These are phyloP conservation scores for Nomada fucata DNA, from an alignment of 2,888 invertebrate genomes.

Conservation along the genomic window DNA sequence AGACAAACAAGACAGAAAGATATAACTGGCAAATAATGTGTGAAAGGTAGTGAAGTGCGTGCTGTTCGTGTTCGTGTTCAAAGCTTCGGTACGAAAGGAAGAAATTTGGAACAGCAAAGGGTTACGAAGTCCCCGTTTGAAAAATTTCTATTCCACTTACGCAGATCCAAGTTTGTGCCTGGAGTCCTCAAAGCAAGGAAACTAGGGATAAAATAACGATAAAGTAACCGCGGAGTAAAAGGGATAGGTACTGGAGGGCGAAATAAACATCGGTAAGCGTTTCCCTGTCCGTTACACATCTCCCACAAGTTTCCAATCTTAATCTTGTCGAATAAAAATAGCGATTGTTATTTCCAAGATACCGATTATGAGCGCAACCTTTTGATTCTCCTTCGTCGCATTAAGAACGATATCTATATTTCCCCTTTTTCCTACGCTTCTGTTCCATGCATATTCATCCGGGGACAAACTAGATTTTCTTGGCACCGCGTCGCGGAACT, in stretches of 20 bases:
- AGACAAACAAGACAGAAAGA: no score
- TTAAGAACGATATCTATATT: slow-evolving; percentile 40
- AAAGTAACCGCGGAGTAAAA: slow-evolving; percentile 29
- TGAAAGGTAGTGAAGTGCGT: not conserved
- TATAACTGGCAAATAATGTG: not conserved
- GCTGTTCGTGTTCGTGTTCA: not conserved
- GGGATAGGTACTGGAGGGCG: not conserved
- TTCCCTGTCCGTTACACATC: slow-evolving; percentile 57
- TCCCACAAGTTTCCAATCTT: slow-evolving; percentile 12
- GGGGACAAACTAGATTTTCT: slow-evolving; percentile 54
- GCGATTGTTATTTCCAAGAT: no score
- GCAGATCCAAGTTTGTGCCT: no score
- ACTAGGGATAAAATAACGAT: slow-evolving; percentile 10
- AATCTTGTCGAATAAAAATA: not conserved
- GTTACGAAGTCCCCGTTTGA: not conserved
- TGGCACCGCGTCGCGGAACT: slow-evolving; percentile 29
- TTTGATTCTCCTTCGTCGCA: slow-evolving; percentile 20
- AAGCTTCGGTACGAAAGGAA: no score
- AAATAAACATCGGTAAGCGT: slow-evolving; percentile 23
- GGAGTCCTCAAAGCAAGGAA: no score
- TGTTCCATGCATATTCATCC: slow-evolving; percentile 53
- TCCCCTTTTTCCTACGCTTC: slow-evolving; percentile 4
- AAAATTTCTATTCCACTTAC: slow-evolving; percentile 12
- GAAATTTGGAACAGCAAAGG: no score
- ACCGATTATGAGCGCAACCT: no score